Conservation (phyloP, 2,113 vertebrate species). For the Podarcis muralis region DNA sequence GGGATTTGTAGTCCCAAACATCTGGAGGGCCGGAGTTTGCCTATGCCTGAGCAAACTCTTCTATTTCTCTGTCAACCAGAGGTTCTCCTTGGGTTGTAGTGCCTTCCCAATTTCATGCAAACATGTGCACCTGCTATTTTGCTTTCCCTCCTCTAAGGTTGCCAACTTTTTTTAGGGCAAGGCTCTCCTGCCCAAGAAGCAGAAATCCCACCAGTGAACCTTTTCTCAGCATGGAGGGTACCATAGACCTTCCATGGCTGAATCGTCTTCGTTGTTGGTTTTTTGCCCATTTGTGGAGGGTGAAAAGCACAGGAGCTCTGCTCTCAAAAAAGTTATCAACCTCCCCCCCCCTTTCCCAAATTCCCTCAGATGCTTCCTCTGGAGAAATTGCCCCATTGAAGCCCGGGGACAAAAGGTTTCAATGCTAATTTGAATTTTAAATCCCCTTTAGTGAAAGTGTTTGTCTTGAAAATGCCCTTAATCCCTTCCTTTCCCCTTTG, state of each 20-base stretch:
- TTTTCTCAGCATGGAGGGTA: neutral
- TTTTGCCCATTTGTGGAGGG: no score
- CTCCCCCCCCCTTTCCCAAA: neutral
- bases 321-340: neutral
- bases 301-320: neutral
- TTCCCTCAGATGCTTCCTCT: neutral
- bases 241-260: neutral
- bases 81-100: neutral
- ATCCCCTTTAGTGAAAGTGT: conserved; percentile 70
- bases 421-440: conserved; percentile 61
- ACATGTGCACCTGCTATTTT: no score
- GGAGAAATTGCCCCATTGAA: neutral
- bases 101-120: neutral
- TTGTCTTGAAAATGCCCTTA: conserved; percentile 73
- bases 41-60: no score
- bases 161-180: neutral
- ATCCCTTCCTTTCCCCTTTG: conserved; percentile 58
- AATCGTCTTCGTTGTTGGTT: neutral
- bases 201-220: neutral
- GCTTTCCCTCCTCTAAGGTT: neutral
- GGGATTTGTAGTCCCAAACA: no score
- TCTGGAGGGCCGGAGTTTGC: no score
- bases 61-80: no score
- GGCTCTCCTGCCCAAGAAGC: neutral
- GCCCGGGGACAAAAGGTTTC: neutral